These are phyloP conservation scores for Pipra filicauda DNA, from an alignment of 2,113 vertebrate genomes.

Conservation along the genomic window DNA sequence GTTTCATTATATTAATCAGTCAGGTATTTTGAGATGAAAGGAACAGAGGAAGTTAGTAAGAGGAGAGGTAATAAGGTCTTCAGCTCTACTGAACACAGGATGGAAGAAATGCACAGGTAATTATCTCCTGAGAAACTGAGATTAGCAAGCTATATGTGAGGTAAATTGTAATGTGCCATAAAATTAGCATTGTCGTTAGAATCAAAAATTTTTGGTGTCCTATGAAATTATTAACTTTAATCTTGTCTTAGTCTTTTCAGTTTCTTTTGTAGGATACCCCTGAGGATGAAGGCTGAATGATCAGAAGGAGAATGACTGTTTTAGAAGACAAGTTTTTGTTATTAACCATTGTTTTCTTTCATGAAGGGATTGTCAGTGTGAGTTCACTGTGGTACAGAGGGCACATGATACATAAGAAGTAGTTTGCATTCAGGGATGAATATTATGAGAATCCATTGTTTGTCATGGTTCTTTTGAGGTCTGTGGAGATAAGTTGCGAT, in stretches of 20 bases:
- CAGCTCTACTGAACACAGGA: neutral
- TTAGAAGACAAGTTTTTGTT: neutral
- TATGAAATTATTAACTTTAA: neutral
- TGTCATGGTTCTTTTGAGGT: neutral
- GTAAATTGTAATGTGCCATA: neutral
- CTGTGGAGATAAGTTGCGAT: neutral
- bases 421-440: neutral
- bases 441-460: neutral
- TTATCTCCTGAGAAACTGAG: conserved; percentile 38
- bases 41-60: conserved; percentile 1
- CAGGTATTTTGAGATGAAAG: conserved; percentile 30
- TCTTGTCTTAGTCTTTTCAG: neutral
- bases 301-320: neutral
- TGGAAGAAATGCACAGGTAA: conserved; percentile 30
- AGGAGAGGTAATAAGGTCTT: conserved; percentile 32
- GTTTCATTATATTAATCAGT: conserved; percentile 42
- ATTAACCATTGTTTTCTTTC: neutral
- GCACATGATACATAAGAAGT: neutral
- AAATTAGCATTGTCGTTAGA: neutral
- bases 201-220: neutral
- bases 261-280: neutral
- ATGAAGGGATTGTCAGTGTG: neutral
- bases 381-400: neutral
- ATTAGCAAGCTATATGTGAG: neutral
- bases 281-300: neutral